A percentile compares a stretch with the other conserved stretches of the same genome.
These are phyloP conservation scores for Gila robusta DNA, from an alignment of 2,797 vertebrate species.

Conservation along the genomic window DNA sequence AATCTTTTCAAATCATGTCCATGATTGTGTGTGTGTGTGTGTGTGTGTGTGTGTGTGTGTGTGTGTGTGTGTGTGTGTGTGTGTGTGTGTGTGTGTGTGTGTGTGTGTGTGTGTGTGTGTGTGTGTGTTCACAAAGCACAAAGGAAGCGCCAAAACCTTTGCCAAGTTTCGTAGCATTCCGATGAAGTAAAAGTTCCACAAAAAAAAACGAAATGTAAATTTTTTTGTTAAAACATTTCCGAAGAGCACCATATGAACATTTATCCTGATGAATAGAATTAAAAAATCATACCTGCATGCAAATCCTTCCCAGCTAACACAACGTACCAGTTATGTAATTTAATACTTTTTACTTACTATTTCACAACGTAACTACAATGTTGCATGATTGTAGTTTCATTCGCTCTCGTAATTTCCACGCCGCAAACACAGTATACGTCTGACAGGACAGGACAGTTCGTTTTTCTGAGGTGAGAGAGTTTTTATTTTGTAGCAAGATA, in stretches of 20 bases:
- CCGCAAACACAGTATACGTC: background rate
- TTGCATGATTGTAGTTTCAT: background rate
- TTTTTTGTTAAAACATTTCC: too few species aligned
- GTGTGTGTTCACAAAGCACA: too few species aligned
- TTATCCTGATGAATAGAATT: too few species aligned
- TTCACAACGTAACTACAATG: background rate
- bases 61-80: too few species aligned
- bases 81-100: too few species aligned
- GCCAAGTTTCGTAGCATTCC: too few species aligned
- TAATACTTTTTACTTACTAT: background rate
- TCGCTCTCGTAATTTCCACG: background rate
- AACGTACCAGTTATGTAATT: background rate
- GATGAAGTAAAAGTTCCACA: too few species aligned
- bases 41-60: too few species aligned
- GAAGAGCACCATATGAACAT: background rate
- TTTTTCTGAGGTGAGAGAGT: background rate
- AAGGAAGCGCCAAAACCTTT: too few species aligned
- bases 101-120: too few species aligned
- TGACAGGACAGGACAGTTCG: background rate
- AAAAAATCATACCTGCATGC: background rate
- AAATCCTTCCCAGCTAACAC: background rate
- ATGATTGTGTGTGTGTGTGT: too few species aligned
- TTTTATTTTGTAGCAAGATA: background rate
- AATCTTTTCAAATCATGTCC: too few species aligned
- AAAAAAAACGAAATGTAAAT: fast-evolving